Percentiles rank a stretch among this genome's conserved stretches.
These are phyloP conservation scores for Formica selysi DNA, from an alignment of 1,140 invertebrate genomes.

Conservation along the genomic window DNA sequence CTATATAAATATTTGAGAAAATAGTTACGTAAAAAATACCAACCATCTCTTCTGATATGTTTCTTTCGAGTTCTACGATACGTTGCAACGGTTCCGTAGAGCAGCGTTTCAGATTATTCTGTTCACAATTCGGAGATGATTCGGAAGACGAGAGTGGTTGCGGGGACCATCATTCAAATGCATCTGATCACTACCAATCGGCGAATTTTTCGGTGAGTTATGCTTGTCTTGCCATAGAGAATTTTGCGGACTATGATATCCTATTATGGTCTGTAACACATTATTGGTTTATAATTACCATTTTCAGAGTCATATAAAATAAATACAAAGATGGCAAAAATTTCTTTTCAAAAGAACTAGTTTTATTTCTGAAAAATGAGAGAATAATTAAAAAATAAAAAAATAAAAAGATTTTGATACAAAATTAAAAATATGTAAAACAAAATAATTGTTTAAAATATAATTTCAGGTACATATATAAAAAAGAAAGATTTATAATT, in stretches of 20 bases:
- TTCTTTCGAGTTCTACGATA: constrained; percentile 81
- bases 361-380: not conserved
- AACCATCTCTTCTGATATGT: constrained; percentile 80
- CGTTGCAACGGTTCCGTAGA: constrained; percentile 78
- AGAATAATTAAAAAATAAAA: not conserved
- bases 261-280: constrained; percentile 80
- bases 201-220: constrained; percentile 76
- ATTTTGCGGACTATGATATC: constrained; percentile 79
- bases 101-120: constrained; percentile 78
- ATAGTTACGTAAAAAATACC: constrained; percentile 40
- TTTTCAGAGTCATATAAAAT: not conserved
- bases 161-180: constrained; percentile 75
- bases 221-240: constrained; percentile 82
- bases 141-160: constrained; percentile 71
- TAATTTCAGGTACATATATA: not conserved
- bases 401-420: not conserved
- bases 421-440: not conserved
- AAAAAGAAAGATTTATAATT: not conserved
- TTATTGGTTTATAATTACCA: not conserved
- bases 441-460: not conserved
- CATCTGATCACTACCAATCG: constrained; percentile 73
- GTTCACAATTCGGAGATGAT: constrained; percentile 70
- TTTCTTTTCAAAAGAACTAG: not conserved
- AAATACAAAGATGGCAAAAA: not conserved
- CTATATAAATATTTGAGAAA: constrained; percentile 8